Evolutionary conservation across 2,797 vertebrate species (phyloP).

Genomic region (Passerculus sandwichensis): DNA sequence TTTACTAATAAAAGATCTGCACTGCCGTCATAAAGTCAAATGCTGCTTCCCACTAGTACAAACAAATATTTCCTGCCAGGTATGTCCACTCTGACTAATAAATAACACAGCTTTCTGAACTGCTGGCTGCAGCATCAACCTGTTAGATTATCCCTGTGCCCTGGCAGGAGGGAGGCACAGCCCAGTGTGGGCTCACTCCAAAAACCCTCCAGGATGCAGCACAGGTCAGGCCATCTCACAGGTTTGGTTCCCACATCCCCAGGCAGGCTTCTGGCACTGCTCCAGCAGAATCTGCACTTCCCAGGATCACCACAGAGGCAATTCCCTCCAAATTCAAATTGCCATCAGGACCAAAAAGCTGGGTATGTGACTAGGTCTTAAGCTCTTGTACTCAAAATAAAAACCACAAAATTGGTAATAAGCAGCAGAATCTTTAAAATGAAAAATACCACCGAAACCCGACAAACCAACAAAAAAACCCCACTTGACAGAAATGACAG

Average conservation of each 20-base stretch:
- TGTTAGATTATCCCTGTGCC: not conserved
- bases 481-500: not conserved
- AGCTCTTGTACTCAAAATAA: not conserved
- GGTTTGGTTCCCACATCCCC: not conserved
- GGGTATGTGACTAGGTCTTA: not conserved
- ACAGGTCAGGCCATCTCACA: accelerated
- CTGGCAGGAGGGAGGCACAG: not conserved
- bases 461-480: not conserved
- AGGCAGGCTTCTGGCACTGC: not conserved
- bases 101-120: not conserved
- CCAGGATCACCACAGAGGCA: not conserved
- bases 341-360: not conserved
- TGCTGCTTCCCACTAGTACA: constrained; percentile 31
- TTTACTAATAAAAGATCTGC: constrained; percentile 38
- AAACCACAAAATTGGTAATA: not conserved
- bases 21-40: constrained; percentile 52
- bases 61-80: constrained; percentile 58
- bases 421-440: not conserved
- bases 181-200: not conserved
- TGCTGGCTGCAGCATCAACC: accelerated
- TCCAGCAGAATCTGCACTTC: not conserved
- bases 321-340: not conserved
- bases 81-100: not conserved
- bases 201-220: not conserved
- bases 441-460: not conserved